phyloP scores from a whole-genome alignment of 2,797 vertebrate species.

The Brachyalestes nurse region DNA sequence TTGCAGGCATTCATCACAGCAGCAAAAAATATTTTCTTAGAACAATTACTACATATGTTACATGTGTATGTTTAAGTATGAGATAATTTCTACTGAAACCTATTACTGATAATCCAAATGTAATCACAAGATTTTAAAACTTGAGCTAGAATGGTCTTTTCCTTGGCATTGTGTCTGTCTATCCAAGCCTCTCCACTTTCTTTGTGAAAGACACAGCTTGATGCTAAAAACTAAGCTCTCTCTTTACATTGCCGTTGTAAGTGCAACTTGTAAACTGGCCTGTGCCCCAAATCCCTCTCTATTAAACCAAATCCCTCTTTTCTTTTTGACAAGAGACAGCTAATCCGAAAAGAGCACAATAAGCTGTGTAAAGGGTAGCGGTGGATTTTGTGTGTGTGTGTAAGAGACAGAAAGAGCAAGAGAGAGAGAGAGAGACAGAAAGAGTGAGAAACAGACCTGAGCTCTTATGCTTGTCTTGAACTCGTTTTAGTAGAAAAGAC shows the following conservation, averaged over 20 bases:
- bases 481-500: constrained; percentile 37
- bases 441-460: no score
- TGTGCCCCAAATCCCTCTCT: constrained; percentile 69
- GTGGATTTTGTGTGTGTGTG: constrained; percentile 38
- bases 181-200: constrained; percentile 59
- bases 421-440: background rate
- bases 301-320: constrained; percentile 59
- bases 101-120: constrained; percentile 37
- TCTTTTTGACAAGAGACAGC: constrained; percentile 68
- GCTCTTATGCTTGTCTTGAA: constrained; percentile 26
- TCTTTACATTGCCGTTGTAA: constrained; percentile 66
- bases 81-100: constrained; percentile 43
- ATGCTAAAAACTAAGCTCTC: constrained; percentile 39
- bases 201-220: constrained; percentile 45
- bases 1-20: background rate
- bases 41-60: constrained; percentile 14
- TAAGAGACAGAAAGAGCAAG: background rate
- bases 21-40: background rate
- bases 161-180: constrained; percentile 67
- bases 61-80: constrained; percentile 57
- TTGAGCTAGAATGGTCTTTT: constrained; percentile 34
- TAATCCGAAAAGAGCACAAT: constrained; percentile 68
- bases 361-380: constrained; percentile 51
- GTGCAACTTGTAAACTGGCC: constrained; percentile 76
- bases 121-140: constrained; percentile 37